A percentile compares a stretch with the other conserved stretches of the same genome.
Conservation (phyloP, 2,797 vertebrate species). For the Percopsis omiscomaycus region DNA sequence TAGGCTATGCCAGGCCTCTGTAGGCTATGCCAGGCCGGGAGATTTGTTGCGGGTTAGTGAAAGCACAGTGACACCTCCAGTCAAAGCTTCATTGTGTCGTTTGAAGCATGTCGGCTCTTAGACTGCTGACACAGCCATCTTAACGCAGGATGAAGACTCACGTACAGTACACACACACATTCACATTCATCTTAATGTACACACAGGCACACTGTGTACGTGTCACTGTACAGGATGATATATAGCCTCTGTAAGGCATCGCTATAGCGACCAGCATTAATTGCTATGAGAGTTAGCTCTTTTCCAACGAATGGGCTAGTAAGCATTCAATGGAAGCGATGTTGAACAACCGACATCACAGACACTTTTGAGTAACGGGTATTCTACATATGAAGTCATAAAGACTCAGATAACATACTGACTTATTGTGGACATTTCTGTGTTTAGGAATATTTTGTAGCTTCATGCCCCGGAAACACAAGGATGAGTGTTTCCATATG, state of each 20-base stretch:
- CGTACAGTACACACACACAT: constrained; percentile 5
- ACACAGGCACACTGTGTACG: constrained; percentile 1
- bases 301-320: constrained; percentile 8
- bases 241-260: constrained; percentile 13
- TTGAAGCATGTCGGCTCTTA: constrained; percentile 41
- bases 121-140: constrained; percentile 41
- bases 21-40: constrained; percentile 25
- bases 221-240: constrained; percentile 20
- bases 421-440: too few species aligned
- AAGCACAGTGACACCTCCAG: constrained; percentile 42
- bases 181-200: constrained; percentile 12
- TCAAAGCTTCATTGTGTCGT: constrained; percentile 57
- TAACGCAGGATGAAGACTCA: constrained; percentile 33
- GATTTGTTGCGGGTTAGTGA: constrained; percentile 42
- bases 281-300: constrained; percentile 28
- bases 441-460: neutral
- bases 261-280: constrained; percentile 15
- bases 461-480: too few species aligned
- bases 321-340: too few species aligned
- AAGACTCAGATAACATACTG: too few species aligned
- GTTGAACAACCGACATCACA: too few species aligned
- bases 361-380: too few species aligned
- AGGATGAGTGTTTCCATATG: too few species aligned
- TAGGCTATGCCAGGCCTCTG: constrained; percentile 38
- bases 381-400: neutral